Evolutionary conservation across 2,888 invertebrate genomes (phyloP), one percentile per base, ranked within the genome.

Genomic region (Oxyteleia sp.): DNA sequence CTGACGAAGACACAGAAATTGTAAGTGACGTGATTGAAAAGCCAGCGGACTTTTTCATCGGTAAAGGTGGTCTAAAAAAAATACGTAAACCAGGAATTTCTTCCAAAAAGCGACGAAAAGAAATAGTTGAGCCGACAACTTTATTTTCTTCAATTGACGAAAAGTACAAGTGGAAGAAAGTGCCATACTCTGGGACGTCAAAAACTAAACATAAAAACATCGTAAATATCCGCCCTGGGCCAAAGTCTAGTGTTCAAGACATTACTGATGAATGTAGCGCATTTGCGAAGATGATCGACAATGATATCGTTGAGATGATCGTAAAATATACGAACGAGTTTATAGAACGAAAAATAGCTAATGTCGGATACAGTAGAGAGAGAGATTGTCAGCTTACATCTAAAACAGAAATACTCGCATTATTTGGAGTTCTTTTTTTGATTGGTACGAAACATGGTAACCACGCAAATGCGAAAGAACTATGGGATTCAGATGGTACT

Each of bases 261-360:
- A 63, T 74, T 35, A 18, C 78, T 43, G 45, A 45, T 71, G 59
- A 63, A 66, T 18, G 35, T 18, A 61, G 51, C 29, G 55, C 81
- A 15, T 82, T 84, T 71, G 15, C 16, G 8, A 64, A 59, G 66
- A 41, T 82, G 59, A 29, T 84, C 23, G 47, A 57, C 32, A 38
- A 16, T 20, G 45, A 76, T 38, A 81, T 82, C 45, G 45, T 82
- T 3, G 57, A 63, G 7, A 55, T 71, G 49, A 82, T 72, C 18
- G 71, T 79, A 8, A 57, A 43, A 38, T 69, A 71, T 72, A 87
- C 85, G 16, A 85, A 86, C 64, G 20, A 79, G 45, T 84, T 78
- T 72, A 86, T 86, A 51, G 13, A 68, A 66, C 68, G 66, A 63
- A 20, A 41, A 45, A 32, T 32, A 20, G 61, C 43, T 26, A 51